These are phyloP conservation scores for Antedon mediterranea DNA, from an alignment of 53 echinoderm and acorn worm species.

Conservation along the genomic window DNA sequence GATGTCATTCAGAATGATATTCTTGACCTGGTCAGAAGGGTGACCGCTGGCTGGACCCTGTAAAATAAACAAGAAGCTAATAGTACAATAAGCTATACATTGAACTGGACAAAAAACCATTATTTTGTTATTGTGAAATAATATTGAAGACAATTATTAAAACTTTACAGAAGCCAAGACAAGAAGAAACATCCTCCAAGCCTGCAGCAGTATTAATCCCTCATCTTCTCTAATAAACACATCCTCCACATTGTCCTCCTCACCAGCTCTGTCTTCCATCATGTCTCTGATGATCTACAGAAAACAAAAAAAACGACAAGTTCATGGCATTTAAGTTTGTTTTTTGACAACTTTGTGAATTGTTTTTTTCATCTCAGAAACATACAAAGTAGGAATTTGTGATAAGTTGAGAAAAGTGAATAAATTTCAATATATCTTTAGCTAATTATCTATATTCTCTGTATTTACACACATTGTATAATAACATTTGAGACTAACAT, in stretches of 20 bases:
- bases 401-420: not conserved
- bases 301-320: too few species aligned
- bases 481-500: conserved; percentile 31
- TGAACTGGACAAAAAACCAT: too few species aligned
- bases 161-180: conserved; percentile 36
- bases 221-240: conserved; percentile 71
- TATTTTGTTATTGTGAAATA: too few species aligned
- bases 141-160: too few species aligned
- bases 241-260: conserved; percentile 43
- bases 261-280: conserved; percentile 10
- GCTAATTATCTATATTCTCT: too few species aligned
- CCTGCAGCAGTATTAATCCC: conserved; percentile 54
- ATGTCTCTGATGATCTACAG: conserved; percentile 2
- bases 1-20: conserved; percentile 24
- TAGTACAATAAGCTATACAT: too few species aligned
- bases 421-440: too few species aligned
- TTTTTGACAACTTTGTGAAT: too few species aligned
- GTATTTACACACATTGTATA: too few species aligned
- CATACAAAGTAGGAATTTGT: conserved; percentile 14
- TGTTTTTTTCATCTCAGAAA: conserved; percentile 28
- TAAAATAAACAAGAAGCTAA: not conserved
- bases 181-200: conserved; percentile 68
- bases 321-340: too few species aligned
- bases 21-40: conserved; percentile 19
- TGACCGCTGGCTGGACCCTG: conserved; percentile 24